Percentiles rank a stretch among this genome's conserved stretches.
Evolutionary conservation across 2,797 vertebrate genomes (phyloP).

Genomic region (Discoglossus pictus): DNA sequence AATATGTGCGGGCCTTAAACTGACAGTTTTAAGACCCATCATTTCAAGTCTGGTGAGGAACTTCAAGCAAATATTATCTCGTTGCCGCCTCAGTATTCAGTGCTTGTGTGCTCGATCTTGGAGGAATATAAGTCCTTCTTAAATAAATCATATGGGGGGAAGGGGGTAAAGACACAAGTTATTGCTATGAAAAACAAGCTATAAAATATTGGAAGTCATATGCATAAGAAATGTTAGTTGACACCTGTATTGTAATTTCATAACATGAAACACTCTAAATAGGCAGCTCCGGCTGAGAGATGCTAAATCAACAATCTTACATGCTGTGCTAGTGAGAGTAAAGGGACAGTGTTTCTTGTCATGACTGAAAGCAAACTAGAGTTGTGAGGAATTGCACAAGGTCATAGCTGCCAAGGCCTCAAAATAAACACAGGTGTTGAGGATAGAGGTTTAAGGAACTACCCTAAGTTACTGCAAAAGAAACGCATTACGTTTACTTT

Average conservation of each 20-base stretch:
- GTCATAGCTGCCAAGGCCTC: conserved; percentile 70
- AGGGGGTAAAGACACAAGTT: too few relatives aligned
- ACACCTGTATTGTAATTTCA: conserved; percentile 7
- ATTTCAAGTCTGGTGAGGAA: conserved; percentile 7
- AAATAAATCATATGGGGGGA: neutral
- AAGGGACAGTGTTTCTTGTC: conserved; percentile 68
- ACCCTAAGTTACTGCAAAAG: conserved; percentile 69
- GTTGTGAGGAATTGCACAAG: conserved; percentile 67
- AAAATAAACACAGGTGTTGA: conserved; percentile 85
- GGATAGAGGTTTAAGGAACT: conserved; percentile 65
- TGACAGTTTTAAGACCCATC: conserved; percentile 5
- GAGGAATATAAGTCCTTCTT: neutral
- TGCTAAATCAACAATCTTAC: conserved; percentile 52
- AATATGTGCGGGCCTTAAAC: neutral
- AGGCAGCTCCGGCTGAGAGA: conserved; percentile 33
- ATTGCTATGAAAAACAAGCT: neutral
- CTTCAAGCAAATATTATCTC: conserved; percentile 12
- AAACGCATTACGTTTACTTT: conserved; percentile 64
- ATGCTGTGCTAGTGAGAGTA: conserved; percentile 66
- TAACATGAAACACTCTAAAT: conserved; percentile 45
- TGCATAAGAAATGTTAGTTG: neutral
- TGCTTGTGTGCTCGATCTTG: neutral
- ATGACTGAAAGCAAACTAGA: conserved; percentile 69
- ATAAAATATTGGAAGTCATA: neutral
- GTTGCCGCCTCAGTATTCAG: neutral